Conservation (phyloP, 1,140 invertebrate genomes). For the Elymnias hypermnestra region DNA sequence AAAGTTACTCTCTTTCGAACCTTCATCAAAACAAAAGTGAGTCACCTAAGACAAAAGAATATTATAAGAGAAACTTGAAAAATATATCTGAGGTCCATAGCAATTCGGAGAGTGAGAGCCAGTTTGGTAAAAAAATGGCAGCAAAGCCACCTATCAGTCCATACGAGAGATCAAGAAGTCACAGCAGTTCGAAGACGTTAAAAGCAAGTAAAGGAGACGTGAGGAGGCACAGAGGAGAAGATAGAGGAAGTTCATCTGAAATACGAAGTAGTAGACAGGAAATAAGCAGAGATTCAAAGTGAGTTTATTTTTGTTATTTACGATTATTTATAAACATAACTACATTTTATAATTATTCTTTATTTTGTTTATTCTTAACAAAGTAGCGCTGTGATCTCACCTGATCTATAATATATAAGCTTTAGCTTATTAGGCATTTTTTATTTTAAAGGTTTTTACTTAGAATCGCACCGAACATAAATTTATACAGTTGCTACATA, state of each 20-base stretch:
- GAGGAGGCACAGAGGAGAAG: slow-evolving; percentile 41
- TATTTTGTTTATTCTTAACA: too few species aligned
- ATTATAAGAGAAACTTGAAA: slow-evolving; percentile 75
- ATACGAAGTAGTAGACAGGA: slow-evolving; percentile 60
- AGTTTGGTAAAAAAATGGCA: slow-evolving; percentile 44
- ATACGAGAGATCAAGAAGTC: slow-evolving; percentile 64
- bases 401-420: too few species aligned
- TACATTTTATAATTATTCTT: too few species aligned
- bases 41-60: slow-evolving; percentile 47
- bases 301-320: slow-evolving; percentile 23
- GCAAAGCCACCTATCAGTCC: slow-evolving; percentile 69
- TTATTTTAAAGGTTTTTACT: too few species aligned
- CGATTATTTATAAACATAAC: background rate
- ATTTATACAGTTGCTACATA: too few species aligned
- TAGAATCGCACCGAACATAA: too few species aligned
- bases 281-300: slow-evolving; percentile 55
- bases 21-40: slow-evolving; percentile 51
- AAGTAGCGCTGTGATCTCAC: too few species aligned
- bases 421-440: too few species aligned
- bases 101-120: slow-evolving; percentile 65
- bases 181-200: slow-evolving; percentile 68
- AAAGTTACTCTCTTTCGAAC: slow-evolving; percentile 67
- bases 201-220: slow-evolving; percentile 50
- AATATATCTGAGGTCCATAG: slow-evolving; percentile 77
- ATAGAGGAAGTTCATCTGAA: slow-evolving; percentile 59